Percentiles rank a stretch among this genome's conserved stretches.
These are phyloP conservation scores for Arge pagana DNA, from an alignment of 2,888 invertebrate species.

Conservation along the genomic window DNA sequence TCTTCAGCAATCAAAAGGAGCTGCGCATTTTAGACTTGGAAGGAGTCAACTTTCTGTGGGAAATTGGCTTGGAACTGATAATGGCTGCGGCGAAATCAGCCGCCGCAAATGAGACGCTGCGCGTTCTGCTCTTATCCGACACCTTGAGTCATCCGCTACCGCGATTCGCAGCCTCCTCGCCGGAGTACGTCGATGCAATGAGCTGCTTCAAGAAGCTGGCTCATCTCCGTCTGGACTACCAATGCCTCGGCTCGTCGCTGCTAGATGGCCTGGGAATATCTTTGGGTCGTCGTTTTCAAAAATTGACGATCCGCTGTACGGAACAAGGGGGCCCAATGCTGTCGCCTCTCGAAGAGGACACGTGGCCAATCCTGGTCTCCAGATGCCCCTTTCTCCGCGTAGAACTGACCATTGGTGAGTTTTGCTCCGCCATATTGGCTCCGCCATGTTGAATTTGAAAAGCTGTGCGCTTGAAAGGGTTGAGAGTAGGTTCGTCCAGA, in stretches of 20 bases:
- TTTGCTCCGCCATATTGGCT: not conserved
- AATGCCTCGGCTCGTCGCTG: constrained; percentile 8
- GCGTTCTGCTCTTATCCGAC: constrained; percentile 11
- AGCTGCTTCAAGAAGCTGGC: constrained; percentile 7
- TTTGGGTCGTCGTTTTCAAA: constrained; percentile 1
- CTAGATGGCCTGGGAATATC: constrained; percentile 4
- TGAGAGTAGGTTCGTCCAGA: no score
- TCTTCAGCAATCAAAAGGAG: constrained; percentile 2
- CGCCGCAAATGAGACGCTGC: constrained; percentile 6
- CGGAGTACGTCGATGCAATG: constrained; percentile 5
- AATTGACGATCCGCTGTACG: constrained; percentile 4
- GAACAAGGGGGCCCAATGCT: constrained; percentile 10
- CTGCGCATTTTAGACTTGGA: constrained; percentile 11
- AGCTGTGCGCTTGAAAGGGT: no score
- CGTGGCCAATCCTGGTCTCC: constrained; percentile 7
- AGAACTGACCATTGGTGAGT: constrained; percentile 16
- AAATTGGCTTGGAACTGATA: constrained; percentile 4
- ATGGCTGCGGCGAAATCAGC: constrained; percentile 2
- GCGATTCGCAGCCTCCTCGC: constrained; percentile 4
- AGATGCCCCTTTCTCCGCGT: constrained; percentile 12
- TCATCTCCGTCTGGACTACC: constrained; percentile 13
- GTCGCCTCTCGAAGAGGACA: constrained; percentile 9
- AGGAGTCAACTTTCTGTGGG: constrained; percentile 13
- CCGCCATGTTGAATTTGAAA: no score
- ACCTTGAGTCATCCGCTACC: constrained; percentile 7